Evolutionary conservation across 2,113 vertebrate species (phyloP), one percentile per base, ranked within the genome.

Genomic region (Macquaria ambigua): DNA sequence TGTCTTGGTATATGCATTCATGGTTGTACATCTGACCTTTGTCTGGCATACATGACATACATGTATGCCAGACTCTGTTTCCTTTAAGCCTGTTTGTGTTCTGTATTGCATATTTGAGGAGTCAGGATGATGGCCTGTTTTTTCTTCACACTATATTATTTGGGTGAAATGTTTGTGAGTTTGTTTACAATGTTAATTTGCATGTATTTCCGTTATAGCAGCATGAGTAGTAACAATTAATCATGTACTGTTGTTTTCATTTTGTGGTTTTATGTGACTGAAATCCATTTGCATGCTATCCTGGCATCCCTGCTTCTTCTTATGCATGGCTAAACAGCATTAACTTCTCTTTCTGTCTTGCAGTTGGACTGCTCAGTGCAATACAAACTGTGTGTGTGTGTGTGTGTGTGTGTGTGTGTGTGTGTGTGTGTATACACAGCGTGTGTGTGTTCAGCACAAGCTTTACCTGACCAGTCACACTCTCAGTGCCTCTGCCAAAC

Each of bases 401-500:
- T 41, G 61, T 46, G 58, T 58, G n/a, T 37, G 53, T 75, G 63
- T 72, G 58, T 83, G 39, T 59, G 6, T 67, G 34, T 39, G 55
- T 41, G 61, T 46, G 58, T 58, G n/a, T 37, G 53, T 75, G 63
- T 72, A 50, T 83, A 31, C 2, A 31, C 28, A 31, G 28, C 28
- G 58, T 58, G 62, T 55, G 21, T 34, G 74, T 90, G 84, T 91
- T 87, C 66, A 90, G 70, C 72, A 86, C 63, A 86, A 86, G 91
- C 90, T 94, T 93, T 90, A 89, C 69, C 83, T 85, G 83, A 91
- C 76, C 84, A 82, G 56, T 90, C 84, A 90, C 79, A 46, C 76
- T 93, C 93, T 93, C 91, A 93, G 93, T 93, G 93, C 93, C 94
- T 93, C 89, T 85, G 88, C 90, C 70, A 90, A 89, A 90, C 86